Percentiles rank a stretch among this genome's conserved stretches.
Evolutionary conservation across 2,797 vertebrate genomes (phyloP).

Genomic region (Leptatherina wallacei): DNA sequence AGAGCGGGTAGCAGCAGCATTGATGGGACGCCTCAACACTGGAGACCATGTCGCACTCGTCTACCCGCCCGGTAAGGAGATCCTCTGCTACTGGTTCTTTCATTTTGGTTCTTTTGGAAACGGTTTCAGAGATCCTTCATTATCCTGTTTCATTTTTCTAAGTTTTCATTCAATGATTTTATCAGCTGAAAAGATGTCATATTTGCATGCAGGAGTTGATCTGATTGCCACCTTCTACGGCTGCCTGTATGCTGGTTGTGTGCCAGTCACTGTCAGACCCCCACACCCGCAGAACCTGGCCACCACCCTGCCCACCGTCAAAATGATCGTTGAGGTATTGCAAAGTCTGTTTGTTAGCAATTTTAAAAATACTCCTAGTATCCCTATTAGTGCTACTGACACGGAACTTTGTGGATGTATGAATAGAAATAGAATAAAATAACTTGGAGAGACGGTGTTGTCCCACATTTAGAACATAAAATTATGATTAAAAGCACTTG

Average conservation of each 20-base stretch:
- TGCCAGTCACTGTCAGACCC: conserved; percentile 93
- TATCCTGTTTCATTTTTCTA: not conserved
- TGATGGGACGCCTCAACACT: conserved; percentile 87
- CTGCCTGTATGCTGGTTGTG: conserved; percentile 94
- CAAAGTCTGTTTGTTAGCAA: not conserved
- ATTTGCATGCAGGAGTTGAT: conserved; percentile 87
- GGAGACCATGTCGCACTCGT: conserved; percentile 96
- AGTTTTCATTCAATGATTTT: not conserved
- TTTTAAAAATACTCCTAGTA: not conserved
- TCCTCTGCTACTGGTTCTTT: not conserved
- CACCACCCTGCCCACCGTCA: conserved; percentile 95
- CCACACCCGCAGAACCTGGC: conserved; percentile 96
- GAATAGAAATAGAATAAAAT: no score
- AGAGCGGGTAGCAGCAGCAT: conserved; percentile 89
- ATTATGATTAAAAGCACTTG: not conserved
- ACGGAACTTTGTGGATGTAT: no score
- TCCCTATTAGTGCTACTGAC: not conserved
- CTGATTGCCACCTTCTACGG: conserved; percentile 96
- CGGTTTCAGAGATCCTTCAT: not conserved
- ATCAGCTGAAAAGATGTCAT: not conserved
- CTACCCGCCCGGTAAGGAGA: conserved; percentile 87
- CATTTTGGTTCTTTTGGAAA: not conserved
- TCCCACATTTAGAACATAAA: not conserved
- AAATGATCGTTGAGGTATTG: conserved; percentile 97
- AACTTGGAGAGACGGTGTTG: no score